Conservation (phyloP, 2,113 vertebrate species). For the Lepus americanus region DNA sequence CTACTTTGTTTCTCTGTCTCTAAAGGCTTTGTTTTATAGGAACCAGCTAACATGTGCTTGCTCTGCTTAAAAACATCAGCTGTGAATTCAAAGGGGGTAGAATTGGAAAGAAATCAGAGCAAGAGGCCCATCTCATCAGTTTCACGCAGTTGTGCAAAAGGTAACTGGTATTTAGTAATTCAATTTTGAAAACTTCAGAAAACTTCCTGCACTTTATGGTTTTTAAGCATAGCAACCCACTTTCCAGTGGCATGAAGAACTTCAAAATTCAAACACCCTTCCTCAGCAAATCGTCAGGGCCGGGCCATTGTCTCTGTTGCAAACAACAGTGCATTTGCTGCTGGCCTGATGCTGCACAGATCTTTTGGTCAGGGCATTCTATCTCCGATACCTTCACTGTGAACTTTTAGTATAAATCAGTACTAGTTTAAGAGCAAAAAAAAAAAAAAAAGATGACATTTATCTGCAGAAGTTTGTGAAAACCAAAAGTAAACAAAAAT, state of each 20-base stretch:
- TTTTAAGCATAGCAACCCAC: neutral
- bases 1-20: conserved; percentile 43
- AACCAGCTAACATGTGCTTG: conserved; percentile 40
- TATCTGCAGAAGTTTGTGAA: neutral
- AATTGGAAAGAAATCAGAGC: conserved; percentile 66
- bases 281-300: neutral
- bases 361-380: neutral
- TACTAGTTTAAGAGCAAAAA: neutral
- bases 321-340: neutral
- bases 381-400: neutral
- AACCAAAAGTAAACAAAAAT: conserved; percentile 36
- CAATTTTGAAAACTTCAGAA: conserved; percentile 43
- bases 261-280: conserved; percentile 19
- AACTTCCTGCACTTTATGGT: neutral
- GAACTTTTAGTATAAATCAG: conserved; percentile 38
- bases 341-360: neutral
- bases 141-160: conserved; percentile 34
- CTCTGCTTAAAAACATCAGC: conserved; percentile 53
- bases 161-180: conserved; percentile 33
- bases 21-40: conserved; percentile 53
- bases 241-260: neutral
- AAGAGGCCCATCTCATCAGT: conserved; percentile 27
- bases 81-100: conserved; percentile 45
- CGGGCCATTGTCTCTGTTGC: neutral
- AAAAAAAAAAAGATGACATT: neutral